Base-by-base conservation (phyloP, 1,140 invertebrate genomes). In the Eriocheir sinensis region DNA sequence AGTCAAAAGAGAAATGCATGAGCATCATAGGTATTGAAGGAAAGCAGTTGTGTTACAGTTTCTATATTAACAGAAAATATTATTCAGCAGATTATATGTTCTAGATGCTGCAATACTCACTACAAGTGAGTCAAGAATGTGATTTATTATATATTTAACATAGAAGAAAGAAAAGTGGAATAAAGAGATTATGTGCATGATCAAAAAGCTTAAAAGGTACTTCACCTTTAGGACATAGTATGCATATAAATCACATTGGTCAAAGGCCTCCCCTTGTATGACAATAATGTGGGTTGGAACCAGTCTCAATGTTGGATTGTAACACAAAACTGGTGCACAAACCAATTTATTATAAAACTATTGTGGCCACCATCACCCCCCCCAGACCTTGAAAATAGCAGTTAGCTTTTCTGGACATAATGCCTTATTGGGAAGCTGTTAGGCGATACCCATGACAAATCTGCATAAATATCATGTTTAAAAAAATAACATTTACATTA, bases 1-100 rank as follows among this genome's bases (percentile, higher is more conserved):
- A n/a, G n/a, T n/a, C n/a, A n/a, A n/a, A n/a, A n/a, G n/a, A n/a
- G n/a, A n/a, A n/a, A n/a, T n/a, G n/a, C n/a, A n/a, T n/a, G n/a
- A n/a, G 32, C 81, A 85, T 32, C 15, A 12, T 36, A 86, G 83
- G 83, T 86, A 86, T 27, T 60, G 41, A n/a, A 53, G 88, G 60
- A 88, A 93, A 88, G n/a, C 44, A 93, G 27, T 38, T 15, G 30
- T 86, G 30, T 93, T 88, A 88, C 48, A 88, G 85, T 86, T 88
- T 93, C 81, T 93, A 93, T 93, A 88, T 93, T 85, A 53, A 93
- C 53, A 93, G 44, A 93, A 93, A 93, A 60, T 88, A 88, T 72
- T 44, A 86, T 93, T 85, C 83, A 93, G 80, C 80, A 60, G 72
- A 91, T 32, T 91, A 91, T 91, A 80, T 79, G 38, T 32, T 53